These are phyloP conservation scores for Brenthis hecate DNA, from an alignment of 2,888 invertebrate species.

Conservation along the genomic window DNA sequence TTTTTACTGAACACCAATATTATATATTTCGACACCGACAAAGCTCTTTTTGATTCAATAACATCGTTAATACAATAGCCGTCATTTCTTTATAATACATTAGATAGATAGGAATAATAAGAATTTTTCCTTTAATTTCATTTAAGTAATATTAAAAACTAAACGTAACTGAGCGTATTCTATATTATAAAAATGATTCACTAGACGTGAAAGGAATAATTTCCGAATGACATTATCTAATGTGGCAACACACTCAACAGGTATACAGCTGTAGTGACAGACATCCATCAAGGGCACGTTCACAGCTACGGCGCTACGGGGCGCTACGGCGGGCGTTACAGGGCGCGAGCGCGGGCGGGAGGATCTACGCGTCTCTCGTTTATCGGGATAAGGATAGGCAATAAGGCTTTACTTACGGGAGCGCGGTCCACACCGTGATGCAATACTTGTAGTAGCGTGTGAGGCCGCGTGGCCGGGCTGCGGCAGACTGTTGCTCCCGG, in stretches of 20 bases:
- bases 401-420: conserved; percentile 69
- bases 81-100: no score
- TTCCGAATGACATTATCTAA: conserved; percentile 39
- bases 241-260: conserved; percentile 71
- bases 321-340: conserved; percentile 41
- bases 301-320: conserved; percentile 35
- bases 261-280: conserved; percentile 56
- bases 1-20: no score
- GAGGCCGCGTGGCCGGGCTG: conserved; percentile 79
- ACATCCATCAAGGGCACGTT: conserved; percentile 54
- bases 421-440: conserved; percentile 44
- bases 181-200: not conserved
- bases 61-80: no score
- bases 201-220: conserved; percentile 1
- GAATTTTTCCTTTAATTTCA: no score
- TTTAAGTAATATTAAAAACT: not conserved
- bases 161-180: not conserved
- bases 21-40: no score
- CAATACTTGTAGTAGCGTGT: conserved; percentile 65
- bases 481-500: conserved; percentile 83
- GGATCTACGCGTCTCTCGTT: conserved; percentile 36
- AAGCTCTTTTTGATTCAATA: no score
- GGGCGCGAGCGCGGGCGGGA: conserved; percentile 37
- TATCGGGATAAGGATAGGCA: conserved; percentile 53
- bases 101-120: no score